Evolutionary conservation across 2,113 vertebrate species (phyloP), one percentile per base, ranked within the genome.

Genomic region (Limanda limanda): DNA sequence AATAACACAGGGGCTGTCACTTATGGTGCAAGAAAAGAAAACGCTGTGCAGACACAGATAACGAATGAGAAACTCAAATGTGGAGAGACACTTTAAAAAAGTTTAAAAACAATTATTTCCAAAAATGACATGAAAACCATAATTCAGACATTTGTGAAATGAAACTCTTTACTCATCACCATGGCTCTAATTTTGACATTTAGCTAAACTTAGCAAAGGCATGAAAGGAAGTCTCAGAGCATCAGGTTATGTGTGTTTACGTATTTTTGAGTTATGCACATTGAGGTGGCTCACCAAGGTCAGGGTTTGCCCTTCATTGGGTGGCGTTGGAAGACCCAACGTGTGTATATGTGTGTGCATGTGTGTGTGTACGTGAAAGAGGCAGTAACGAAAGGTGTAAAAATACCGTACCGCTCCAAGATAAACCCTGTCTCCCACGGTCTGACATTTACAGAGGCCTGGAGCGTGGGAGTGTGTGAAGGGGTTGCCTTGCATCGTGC

Each of bases 401-500:
- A 94, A 94, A 94, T 94, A 93, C 85, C 72, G 79, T 21, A 20
- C 63, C 0, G 48, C 74, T 94, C 92, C 93, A 95, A 94, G 89
- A 92, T 91, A 93, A 94, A 93, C 92, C 85, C 62, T 74, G 82
- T 89, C 79, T 92, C 89, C 83, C 72, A 82, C 72, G 58, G 80
- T 78, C 76, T 93, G 92, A 93, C 92, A 94, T 94, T 94, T 94
- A 89, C 91, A 78, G 85, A 89, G 87, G 91, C 82, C 82, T 81
- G 82, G 87, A 92, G 90, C 89, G 87, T 31, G 31, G 31, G 31
- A 31, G 31, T 89, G 61, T 74, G 64, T 71, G 63, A 91, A 73
- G 81, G 89, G 91, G 83, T 90, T 89, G 82, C 87, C 88, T 88
- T 79, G 62, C 66, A 66, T 37, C 14, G 68, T 88, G 76, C 48